phyloP scores from a whole-genome alignment of 2,888 invertebrate genomes.

The Brachylomia viminalis region DNA sequence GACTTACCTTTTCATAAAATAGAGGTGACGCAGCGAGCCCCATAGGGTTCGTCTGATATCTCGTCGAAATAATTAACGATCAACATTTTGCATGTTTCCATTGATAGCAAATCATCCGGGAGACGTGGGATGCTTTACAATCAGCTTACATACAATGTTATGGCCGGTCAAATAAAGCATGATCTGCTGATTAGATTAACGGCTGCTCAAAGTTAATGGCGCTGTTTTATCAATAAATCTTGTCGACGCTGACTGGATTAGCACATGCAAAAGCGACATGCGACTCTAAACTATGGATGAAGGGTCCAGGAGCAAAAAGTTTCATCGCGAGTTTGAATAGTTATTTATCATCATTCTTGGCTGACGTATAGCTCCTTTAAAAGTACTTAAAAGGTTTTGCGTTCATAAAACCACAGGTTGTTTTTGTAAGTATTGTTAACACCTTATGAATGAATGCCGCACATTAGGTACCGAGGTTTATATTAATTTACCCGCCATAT shows the following conservation, averaged over 20 bases:
- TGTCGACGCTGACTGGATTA: conserved; percentile 26
- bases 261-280: conserved; percentile 33
- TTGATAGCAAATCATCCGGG: conserved; percentile 68
- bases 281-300: conserved; percentile 19
- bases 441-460: conserved; percentile 61
- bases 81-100: conserved; percentile 68
- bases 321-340: conserved; percentile 18
- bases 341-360: conserved; percentile 27
- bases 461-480: conserved; percentile 56
- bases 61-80: conserved; percentile 63
- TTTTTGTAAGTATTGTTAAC: conserved; percentile 61
- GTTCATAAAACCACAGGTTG: conserved; percentile 48
- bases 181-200: conserved; percentile 60
- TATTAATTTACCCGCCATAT: conserved; percentile 72
- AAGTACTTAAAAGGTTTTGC: conserved; percentile 30
- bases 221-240: conserved; percentile 52
- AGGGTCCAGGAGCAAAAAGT: conserved; percentile 31
- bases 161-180: conserved; percentile 60
- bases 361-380: conserved; percentile 32
- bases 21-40: conserved; percentile 46
- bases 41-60: conserved; percentile 25
- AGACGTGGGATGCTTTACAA: conserved; percentile 67
- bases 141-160: conserved; percentile 59
- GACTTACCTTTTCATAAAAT: conserved; percentile 62
- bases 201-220: conserved; percentile 40